These are phyloP conservation scores for Entomobrya multifasciata DNA, from an alignment of 2,888 invertebrate genomes.

Conservation along the genomic window DNA sequence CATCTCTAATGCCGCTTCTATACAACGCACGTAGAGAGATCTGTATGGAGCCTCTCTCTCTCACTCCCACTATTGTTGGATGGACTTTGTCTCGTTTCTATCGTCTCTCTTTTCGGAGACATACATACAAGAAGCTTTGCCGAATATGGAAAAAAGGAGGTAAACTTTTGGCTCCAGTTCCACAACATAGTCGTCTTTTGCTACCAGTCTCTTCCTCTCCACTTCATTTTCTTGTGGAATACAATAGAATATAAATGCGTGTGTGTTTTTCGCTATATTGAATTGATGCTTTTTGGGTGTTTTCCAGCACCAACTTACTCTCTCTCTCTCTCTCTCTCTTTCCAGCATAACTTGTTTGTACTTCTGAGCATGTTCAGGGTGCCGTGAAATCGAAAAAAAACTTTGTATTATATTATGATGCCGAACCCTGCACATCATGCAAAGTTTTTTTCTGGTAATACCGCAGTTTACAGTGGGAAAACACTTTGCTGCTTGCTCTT, in stretches of 20 bases:
- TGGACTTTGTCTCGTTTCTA: constrained; percentile 62
- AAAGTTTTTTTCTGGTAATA: background rate
- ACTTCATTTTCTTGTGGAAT: constrained; percentile 39
- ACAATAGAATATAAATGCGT: constrained; percentile 49
- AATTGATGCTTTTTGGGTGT: constrained; percentile 63
- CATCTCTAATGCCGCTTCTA: no score
- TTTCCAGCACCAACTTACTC: constrained; percentile 52
- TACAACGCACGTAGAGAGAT: background rate
- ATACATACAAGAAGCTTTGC: constrained; percentile 51
- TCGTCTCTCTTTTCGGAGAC: constrained; percentile 62
- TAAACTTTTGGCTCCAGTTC: constrained; percentile 62
- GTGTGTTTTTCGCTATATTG: constrained; percentile 47
- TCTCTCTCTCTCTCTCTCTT: constrained; percentile 9
- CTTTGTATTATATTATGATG: background rate
- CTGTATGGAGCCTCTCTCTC: constrained; percentile 54
- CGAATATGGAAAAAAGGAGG: constrained; percentile 56
- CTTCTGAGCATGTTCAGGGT: constrained; percentile 35
- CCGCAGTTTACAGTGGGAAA: constrained; percentile 18
- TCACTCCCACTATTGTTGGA: constrained; percentile 43
- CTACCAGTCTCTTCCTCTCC: constrained; percentile 42
- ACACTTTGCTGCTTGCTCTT: background rate
- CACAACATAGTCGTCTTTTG: constrained; percentile 40
- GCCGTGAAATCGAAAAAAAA: constrained; percentile 2
- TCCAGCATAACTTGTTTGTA: constrained; percentile 22
- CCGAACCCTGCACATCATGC: constrained; percentile 21